phyloP scores from a whole-genome alignment of 2,797 vertebrate genomes.

The Macroramphosus scolopax region DNA sequence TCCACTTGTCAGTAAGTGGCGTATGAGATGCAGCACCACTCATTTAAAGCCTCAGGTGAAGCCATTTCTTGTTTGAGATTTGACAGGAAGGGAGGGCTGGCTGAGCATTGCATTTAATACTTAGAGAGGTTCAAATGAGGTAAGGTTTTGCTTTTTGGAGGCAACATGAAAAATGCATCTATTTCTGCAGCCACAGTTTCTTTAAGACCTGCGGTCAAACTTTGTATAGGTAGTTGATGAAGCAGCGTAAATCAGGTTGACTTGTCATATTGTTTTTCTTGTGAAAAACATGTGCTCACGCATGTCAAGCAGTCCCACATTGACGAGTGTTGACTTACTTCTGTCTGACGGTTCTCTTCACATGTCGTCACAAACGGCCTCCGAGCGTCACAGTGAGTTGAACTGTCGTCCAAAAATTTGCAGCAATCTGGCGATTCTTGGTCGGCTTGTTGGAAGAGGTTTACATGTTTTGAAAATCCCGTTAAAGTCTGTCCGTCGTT shows the following conservation, averaged over 20 bases:
- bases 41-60: slow-evolving; percentile 24
- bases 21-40: slow-evolving; percentile 83
- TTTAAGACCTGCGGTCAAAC: no score
- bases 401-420: neutral
- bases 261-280: neutral
- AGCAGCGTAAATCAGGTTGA: slow-evolving; percentile 5
- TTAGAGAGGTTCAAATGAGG: neutral
- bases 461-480: slow-evolving; percentile 8
- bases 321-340: slow-evolving; percentile 20
- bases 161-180: no score
- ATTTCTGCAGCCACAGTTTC: no score
- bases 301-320: neutral
- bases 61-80: slow-evolving; percentile 27
- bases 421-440: neutral
- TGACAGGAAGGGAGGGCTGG: neutral
- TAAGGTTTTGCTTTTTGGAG: no score
- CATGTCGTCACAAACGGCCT: neutral
- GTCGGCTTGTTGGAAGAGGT: neutral
- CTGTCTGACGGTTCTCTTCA: slow-evolving; percentile 4
- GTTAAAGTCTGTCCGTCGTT: slow-evolving; percentile 19
- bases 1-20: slow-evolving; percentile 79
- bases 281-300: neutral
- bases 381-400: no score
- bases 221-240: no score
- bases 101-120: slow-evolving; percentile 4